Evolutionary conservation across 1,140 invertebrate genomes (phyloP).

Genomic region (Oedothorax gibbosus): DNA sequence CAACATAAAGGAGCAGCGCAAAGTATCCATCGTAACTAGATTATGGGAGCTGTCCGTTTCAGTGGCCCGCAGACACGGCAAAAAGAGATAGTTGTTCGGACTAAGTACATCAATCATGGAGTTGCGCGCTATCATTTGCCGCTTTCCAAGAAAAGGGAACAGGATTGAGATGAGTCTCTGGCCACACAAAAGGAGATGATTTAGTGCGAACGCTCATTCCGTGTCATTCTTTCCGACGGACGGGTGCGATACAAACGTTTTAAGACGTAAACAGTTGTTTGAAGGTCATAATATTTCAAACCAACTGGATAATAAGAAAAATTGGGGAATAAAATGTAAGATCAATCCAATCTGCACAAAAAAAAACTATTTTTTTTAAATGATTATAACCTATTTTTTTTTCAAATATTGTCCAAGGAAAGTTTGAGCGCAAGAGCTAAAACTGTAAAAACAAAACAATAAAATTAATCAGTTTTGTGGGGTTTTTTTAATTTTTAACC

Average conservation of each 20-base stretch:
- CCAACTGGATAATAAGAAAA: neutral
- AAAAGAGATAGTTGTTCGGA: slow-evolving; percentile 37
- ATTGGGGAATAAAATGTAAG: slow-evolving; percentile 2
- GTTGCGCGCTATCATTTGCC: slow-evolving; percentile 30
- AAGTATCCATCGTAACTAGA: slow-evolving; percentile 45
- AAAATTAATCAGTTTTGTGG: too few relatives aligned
- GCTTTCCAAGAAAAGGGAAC: slow-evolving; percentile 27
- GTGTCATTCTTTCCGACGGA: slow-evolving; percentile 25
- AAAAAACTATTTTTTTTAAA: too few relatives aligned
- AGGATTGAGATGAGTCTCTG: slow-evolving; percentile 27
- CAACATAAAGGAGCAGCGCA: slow-evolving; percentile 17
- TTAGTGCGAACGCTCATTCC: slow-evolving; percentile 36
- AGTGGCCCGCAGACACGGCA: neutral
- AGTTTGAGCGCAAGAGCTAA: too few relatives aligned
- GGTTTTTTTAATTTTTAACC: too few relatives aligned
- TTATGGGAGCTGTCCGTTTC: slow-evolving; percentile 28
- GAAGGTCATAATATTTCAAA: too few relatives aligned
- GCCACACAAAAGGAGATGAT: slow-evolving; percentile 37
- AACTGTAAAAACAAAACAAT: too few relatives aligned
- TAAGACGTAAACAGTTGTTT: too few relatives aligned
- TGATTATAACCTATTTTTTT: too few relatives aligned
- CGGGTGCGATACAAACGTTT: neutral
- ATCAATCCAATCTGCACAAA: too few relatives aligned
- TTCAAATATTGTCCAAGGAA: too few relatives aligned
- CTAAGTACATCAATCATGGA: slow-evolving; percentile 45